Base-by-base conservation (phyloP, 2,888 invertebrate species). In the Chaetogeoica ovagalla region DNA sequence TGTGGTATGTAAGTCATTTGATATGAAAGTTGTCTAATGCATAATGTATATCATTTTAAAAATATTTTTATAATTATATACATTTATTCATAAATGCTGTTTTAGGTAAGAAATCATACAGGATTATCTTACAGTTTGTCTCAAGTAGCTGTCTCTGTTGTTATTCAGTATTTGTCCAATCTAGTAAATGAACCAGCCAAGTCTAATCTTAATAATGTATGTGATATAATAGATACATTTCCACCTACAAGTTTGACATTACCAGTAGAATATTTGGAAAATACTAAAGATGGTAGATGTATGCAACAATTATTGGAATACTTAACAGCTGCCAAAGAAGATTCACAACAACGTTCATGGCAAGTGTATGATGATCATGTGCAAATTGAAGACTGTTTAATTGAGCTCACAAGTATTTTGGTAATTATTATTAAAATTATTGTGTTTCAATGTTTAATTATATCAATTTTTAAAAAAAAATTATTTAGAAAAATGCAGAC, bases 321-420 rank as follows among this genome's bases (percentile, higher is more conserved):
- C 83, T 87, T 97, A 83, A 93, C 94, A 3, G 93, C 92, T 82
- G 95, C 96, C 83, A 96, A 96, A 84, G 95, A 97, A 85, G 97
- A 97, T 86, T 94, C 96, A 0, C 97, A 98, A 85, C 97, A 98
- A 85, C 89, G 97, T 81, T 96, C 95, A 84, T 97, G 97, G 97
- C 94, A 95, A 86, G 88, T 97, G 52, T 94, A 97, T 86, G 97
- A 97, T 86, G 97, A 97, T 86, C 96, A 97, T 83, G 90, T 91
- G 82, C 92, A 94, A 84, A 97, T 97, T 85, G 91, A 92, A 82
- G 93, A 94, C 82, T 94, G 95, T 86, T 89, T 97, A 81, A 90
- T 91, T 81, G 94, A 94, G 86, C 88, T 94, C 39, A 93, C 93
- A 72, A 93, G 93, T 83, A 94, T 95, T 85, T 88, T 95, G 90